These are phyloP conservation scores for Mesoligia furuncula DNA, from an alignment of 2,888 invertebrate species.

Conservation along the genomic window DNA sequence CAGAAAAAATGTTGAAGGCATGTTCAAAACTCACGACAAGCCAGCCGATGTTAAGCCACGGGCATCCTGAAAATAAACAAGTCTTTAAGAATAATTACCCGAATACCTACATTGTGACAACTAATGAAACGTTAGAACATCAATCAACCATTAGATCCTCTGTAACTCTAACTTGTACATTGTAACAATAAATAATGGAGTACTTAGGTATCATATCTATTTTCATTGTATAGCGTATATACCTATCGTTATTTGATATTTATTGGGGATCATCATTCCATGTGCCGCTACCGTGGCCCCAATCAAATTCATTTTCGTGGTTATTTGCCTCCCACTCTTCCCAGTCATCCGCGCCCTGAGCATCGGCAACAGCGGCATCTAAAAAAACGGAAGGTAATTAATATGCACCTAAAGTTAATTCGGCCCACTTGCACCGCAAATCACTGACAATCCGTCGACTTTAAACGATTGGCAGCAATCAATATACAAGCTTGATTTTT, in stretches of 20 bases:
- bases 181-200: conserved; percentile 43
- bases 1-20: not conserved
- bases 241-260: conserved; percentile 17
- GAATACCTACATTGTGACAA: not conserved
- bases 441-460: not conserved
- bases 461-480: not conserved
- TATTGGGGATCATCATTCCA: conserved; percentile 67
- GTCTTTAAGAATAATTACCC: not conserved
- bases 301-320: conserved; percentile 61
- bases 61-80: conserved; percentile 38
- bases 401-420: not conserved
- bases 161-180: conserved; percentile 21
- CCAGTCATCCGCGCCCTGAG: not conserved
- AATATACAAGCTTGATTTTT: not conserved
- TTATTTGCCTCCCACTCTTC: conserved; percentile 20
- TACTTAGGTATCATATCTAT: not conserved
- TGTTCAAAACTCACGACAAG: not conserved
- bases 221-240: conserved; percentile 6
- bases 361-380: conserved; percentile 11
- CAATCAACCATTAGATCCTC: not conserved
- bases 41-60: not conserved
- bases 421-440: not conserved
- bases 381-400: not conserved
- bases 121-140: conserved; percentile 1
- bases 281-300: conserved; percentile 71